A percentile compares a stretch with the other conserved stretches of the same genome.
These are phyloP conservation scores for Antheraea mylitta DNA, from an alignment of 1,140 invertebrate genomes.

Conservation along the genomic window DNA sequence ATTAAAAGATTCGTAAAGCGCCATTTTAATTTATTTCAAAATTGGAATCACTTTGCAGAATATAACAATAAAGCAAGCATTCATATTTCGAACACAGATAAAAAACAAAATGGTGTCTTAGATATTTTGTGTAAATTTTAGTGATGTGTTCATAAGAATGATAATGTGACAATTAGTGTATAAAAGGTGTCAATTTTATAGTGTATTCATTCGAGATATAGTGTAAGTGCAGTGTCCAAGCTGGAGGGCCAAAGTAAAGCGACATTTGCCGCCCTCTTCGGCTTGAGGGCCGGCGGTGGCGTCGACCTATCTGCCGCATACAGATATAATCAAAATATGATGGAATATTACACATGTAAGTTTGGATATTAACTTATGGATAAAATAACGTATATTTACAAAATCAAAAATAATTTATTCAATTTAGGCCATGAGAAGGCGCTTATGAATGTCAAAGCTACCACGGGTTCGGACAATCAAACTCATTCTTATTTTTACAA, in stretches of 20 bases:
- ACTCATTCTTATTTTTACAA: too few species aligned
- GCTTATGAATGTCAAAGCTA: too few species aligned
- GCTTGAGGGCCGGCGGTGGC: slow-evolving; percentile 74
- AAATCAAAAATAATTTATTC: too few species aligned
- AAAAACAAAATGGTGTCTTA: slow-evolving; percentile 25
- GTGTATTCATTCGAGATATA: slow-evolving; percentile 19
- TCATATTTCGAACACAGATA: slow-evolving; percentile 6
- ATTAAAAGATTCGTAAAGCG: too few species aligned
- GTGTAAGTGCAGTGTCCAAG: slow-evolving; percentile 50
- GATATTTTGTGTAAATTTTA: slow-evolving; percentile 30
- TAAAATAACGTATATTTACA: too few species aligned
- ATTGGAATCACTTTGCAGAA: background rate
- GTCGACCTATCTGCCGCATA: slow-evolving; percentile 96
- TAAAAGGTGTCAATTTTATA: slow-evolving; percentile 15
- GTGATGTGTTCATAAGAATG: slow-evolving; percentile 12
- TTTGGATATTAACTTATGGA: slow-evolving; percentile 26
- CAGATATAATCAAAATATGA: slow-evolving; percentile 98
- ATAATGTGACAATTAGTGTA: background rate
- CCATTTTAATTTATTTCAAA: too few species aligned
- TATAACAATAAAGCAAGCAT: background rate
- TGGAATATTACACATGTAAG: slow-evolving; percentile 99
- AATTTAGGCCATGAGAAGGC: too few species aligned
- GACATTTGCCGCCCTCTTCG: slow-evolving; percentile 76
- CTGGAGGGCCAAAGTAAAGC: slow-evolving; percentile 77
- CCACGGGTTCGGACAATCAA: too few species aligned